Evolutionary conservation across 2,113 vertebrate species (phyloP).

Genomic region (Ornithorhynchus anatinus): DNA sequence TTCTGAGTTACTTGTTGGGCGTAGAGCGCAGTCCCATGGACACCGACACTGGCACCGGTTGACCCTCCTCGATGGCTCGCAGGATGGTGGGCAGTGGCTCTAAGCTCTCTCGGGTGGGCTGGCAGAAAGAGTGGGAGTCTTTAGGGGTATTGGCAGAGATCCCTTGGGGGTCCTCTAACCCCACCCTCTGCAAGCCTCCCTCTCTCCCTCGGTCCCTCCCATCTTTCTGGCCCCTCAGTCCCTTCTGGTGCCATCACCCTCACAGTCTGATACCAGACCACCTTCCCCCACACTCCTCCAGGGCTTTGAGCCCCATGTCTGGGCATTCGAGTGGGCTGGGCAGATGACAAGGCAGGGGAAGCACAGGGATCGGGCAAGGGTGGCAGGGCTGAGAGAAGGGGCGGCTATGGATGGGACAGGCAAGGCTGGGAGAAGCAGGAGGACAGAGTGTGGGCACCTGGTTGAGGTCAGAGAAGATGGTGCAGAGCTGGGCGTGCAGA

Average conservation of each 20-base stretch:
- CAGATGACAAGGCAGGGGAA: fast-evolving
- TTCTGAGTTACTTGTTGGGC: not conserved
- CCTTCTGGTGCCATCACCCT: no score
- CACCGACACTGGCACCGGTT: conserved; percentile 68
- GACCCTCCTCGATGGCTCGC: conserved; percentile 80
- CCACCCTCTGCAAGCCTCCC: no score
- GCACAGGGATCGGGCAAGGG: no score
- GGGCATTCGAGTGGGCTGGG: not conserved
- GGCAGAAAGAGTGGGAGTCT: not conserved
- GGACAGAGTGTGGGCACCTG: conserved; percentile 70
- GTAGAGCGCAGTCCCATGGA: conserved; percentile 49
- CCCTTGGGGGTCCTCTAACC: no score
- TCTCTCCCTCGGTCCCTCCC: no score
- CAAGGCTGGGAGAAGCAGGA: not conserved
- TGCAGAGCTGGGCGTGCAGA: conserved; percentile 87
- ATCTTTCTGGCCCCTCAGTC: not conserved
- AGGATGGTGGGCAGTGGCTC: conserved; percentile 90
- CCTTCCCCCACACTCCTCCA: no score
- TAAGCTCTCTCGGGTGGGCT: conserved; percentile 83
- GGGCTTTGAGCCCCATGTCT: not conserved
- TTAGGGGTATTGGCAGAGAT: not conserved
- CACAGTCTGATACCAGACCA: not conserved
- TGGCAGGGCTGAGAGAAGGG: not conserved
- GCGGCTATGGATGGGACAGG: no score
- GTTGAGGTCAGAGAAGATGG: conserved; percentile 81